Percentiles rank a stretch among this genome's conserved stretches.
Evolutionary conservation across 2,888 invertebrate species (phyloP).

Genomic region (Rotaria sp.): DNA sequence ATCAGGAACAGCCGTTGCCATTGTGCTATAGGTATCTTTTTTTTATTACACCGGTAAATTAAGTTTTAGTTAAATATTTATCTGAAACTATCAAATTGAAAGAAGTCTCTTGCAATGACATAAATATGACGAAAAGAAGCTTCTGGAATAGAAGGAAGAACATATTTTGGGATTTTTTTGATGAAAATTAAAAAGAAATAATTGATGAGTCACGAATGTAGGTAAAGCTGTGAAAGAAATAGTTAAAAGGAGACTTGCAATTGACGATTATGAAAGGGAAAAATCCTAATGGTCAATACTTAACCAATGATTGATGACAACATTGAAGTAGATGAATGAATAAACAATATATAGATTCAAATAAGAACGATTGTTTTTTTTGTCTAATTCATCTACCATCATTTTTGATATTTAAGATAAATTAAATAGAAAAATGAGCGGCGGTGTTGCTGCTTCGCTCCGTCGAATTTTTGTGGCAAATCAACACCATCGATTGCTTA

Average conservation of each 20-base stretch:
- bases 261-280: background rate
- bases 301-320: background rate
- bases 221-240: background rate
- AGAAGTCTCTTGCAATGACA: background rate
- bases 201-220: too few species aligned
- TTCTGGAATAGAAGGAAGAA: background rate
- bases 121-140: background rate
- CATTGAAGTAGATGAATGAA: background rate
- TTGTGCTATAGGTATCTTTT: background rate
- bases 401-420: background rate
- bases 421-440: background rate
- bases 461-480: background rate
- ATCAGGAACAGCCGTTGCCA: background rate
- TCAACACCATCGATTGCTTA: background rate
- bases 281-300: background rate
- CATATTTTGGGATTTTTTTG: too few species aligned
- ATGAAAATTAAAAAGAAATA: background rate
- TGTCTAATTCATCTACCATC: background rate
- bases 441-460: constrained; percentile 6
- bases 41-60: too few species aligned
- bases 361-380: background rate
- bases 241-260: background rate
- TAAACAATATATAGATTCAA: background rate
- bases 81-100: background rate
- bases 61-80: background rate